Evolutionary conservation across 1,140 invertebrate species (phyloP).

Genomic region (Neodiprion fabricii): DNA sequence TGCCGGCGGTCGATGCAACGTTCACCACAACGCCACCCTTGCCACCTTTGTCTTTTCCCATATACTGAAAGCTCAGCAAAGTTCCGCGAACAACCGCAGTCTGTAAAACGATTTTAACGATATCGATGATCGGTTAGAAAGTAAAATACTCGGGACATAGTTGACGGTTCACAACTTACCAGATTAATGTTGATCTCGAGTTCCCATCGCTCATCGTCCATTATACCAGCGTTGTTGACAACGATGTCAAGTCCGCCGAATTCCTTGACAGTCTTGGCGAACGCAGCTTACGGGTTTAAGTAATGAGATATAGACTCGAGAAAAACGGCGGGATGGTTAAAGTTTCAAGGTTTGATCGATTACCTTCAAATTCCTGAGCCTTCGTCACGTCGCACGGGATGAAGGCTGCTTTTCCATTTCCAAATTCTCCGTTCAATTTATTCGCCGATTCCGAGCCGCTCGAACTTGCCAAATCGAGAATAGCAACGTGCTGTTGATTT

Average conservation of each 20-base stretch:
- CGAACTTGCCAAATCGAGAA: slow-evolving; percentile 29
- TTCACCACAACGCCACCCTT: slow-evolving; percentile 68
- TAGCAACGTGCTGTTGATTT: slow-evolving; percentile 22
- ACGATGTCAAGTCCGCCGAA: slow-evolving; percentile 56
- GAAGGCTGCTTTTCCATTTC: slow-evolving; percentile 29
- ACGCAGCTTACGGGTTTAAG: slow-evolving; percentile 38
- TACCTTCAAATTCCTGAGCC: slow-evolving; percentile 28
- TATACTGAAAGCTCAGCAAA: slow-evolving; percentile 48
- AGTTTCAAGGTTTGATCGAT: background rate
- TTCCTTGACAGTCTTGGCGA: slow-evolving; percentile 40
- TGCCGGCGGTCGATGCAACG: slow-evolving; percentile 64
- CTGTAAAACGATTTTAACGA: background rate
- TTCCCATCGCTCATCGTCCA: slow-evolving; percentile 57
- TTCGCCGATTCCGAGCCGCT: slow-evolving; percentile 20
- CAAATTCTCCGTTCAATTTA: slow-evolving; percentile 32
- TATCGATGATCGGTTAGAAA: background rate
- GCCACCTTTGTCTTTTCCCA: slow-evolving; percentile 66
- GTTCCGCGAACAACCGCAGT: slow-evolving; percentile 14
- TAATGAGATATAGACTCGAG: background rate
- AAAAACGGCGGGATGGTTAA: background rate
- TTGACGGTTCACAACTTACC: too few species aligned
- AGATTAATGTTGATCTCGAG: slow-evolving; percentile 53
- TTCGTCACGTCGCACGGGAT: slow-evolving; percentile 35
- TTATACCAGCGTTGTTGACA: slow-evolving; percentile 59
- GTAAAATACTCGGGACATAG: too few species aligned